Evolutionary conservation across 2,888 invertebrate genomes (phyloP), one percentile per base, ranked within the genome.

Genomic region (Ormyrus nitidulus): DNA sequence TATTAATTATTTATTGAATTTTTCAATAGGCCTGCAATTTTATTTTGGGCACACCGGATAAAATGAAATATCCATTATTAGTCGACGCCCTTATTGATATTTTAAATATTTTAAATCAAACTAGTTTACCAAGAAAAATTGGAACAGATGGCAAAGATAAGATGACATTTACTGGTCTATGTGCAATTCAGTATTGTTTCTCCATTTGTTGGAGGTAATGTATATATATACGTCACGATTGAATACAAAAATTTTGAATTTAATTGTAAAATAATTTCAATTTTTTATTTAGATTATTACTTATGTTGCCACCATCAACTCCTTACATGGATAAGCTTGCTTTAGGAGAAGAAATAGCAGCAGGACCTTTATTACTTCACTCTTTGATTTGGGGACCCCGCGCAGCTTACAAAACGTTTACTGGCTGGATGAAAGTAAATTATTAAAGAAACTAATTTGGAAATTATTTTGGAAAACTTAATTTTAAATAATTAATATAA

Each of bases 181-280:
- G 97, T 84, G 96, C 97, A 0, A 95, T 97, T 77, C 97, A 98
- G 87, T 98, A 98, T 91, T 97, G 97, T 89, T 97, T 97, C 90
- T 95, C 95, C 79, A 94, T 96, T 75, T 94, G 95, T 83, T 97
- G 96, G 96, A 94, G 95, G 94, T 94, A 88, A 85, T 34, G 1
- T 34, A 34, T 34, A 34, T 34, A 34, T 34, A 34, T 34, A 34
- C 4, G 34, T 34, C 34, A 34, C 4, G 34, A 34, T 4, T 34
- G 34, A 34, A 34, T 34, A 34, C 3, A 34, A 2, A 34, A 34
- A 3, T 34, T 4, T 34, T 19, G 19, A 51, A 62, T 11, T 10
- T 44, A 64, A 61, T 19, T 46, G 13, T 58, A 53, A 62, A 62
- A n/a, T 49, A 19, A 46, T 46, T 53, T 44, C 4, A 34, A 34